Evolutionary conservation across 2,113 vertebrate species (phyloP).

Genomic region (Azemiops feae): DNA sequence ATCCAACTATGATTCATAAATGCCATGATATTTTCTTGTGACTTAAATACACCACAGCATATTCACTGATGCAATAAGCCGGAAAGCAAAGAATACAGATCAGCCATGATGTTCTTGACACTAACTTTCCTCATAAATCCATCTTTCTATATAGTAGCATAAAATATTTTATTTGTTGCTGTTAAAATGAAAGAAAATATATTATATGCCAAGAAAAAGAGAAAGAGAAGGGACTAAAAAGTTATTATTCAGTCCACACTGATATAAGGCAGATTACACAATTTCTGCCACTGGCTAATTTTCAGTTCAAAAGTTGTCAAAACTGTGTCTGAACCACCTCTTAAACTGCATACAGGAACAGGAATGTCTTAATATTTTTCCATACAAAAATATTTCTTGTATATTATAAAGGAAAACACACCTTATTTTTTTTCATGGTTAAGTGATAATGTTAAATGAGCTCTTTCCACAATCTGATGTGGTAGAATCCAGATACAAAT

Average conservation of each 20-base stretch:
- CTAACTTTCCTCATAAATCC: neutral
- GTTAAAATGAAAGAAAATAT: neutral
- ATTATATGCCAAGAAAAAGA: neutral
- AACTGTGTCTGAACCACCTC: neutral
- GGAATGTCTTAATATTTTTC: neutral
- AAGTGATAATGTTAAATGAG: neutral
- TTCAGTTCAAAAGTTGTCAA: neutral
- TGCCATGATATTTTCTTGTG: slow-evolving; percentile 30
- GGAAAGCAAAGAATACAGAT: neutral
- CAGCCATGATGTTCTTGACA: neutral
- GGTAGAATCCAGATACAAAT: neutral
- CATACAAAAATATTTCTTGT: neutral
- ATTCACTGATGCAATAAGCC: neutral
- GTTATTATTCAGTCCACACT: neutral
- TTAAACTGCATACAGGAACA: neutral
- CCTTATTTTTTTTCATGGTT: neutral
- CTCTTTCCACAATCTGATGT: neutral
- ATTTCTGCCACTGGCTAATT: neutral
- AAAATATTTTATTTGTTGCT: neutral
- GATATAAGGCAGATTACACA: neutral
- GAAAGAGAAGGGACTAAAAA: neutral
- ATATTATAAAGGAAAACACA: neutral
- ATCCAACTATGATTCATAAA: slow-evolving; percentile 39
- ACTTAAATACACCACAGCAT: slow-evolving; percentile 21
- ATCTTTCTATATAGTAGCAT: slow-evolving; percentile 16